These are phyloP conservation scores for Tragelaphus imberbis DNA, from an alignment of 2,113 vertebrate species.

Conservation along the genomic window DNA sequence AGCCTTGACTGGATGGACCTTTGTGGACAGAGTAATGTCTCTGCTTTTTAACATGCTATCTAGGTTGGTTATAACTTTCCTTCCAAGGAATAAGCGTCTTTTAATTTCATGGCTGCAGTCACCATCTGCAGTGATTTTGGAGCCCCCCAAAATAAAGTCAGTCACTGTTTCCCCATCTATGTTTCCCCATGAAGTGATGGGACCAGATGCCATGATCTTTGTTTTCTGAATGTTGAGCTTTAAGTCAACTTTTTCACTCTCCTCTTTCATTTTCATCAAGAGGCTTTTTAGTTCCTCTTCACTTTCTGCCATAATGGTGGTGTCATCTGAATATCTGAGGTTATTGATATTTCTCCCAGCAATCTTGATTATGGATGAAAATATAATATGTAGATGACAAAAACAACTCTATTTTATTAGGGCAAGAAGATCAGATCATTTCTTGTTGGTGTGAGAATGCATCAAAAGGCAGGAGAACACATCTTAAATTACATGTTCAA, in stretches of 20 bases:
- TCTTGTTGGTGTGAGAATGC: not conserved
- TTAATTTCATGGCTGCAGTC: not conserved
- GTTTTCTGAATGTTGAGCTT: not conserved
- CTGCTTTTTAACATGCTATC: not conserved
- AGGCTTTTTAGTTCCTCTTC: not conserved
- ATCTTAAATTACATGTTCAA: not conserved
- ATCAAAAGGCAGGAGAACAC: not conserved
- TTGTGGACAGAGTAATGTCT: not conserved
- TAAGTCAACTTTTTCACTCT: not conserved
- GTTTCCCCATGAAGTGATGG: not conserved
- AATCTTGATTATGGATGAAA: not conserved
- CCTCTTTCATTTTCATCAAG: not conserved
- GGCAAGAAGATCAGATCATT: not conserved
- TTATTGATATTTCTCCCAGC: not conserved
- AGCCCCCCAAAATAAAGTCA: rapidly evolving
- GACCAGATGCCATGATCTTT: rapidly evolving
- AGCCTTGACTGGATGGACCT: not conserved
- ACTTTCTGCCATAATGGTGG: not conserved
- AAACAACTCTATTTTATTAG: not conserved
- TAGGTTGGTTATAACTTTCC: not conserved
- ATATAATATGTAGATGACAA: not conserved
- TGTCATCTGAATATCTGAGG: not conserved
- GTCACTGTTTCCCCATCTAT: not conserved
- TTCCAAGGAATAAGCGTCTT: not conserved
- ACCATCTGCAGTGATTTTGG: not conserved